phyloP scores from a whole-genome alignment of 2,888 invertebrate species.

The Leptinotarsa peninsularis region DNA sequence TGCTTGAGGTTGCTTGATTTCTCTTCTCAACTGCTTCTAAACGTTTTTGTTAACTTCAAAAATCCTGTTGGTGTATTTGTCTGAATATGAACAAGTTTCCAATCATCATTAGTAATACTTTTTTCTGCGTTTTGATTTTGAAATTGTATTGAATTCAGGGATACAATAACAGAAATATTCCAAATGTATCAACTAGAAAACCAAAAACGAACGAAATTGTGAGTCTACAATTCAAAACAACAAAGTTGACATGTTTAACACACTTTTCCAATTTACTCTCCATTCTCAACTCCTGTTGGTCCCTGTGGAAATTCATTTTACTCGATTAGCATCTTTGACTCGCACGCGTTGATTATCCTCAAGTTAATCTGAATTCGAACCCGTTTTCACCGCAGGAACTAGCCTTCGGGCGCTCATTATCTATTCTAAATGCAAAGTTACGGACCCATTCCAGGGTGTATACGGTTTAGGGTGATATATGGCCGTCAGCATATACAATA shows the following conservation, averaged over 20 bases:
- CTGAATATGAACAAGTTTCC: too few species aligned
- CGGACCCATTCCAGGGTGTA: constrained; percentile 9
- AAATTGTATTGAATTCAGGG: too few species aligned
- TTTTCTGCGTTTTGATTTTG: too few species aligned
- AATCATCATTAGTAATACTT: too few species aligned
- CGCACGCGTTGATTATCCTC: constrained; percentile 4
- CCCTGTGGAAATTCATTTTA: not conserved
- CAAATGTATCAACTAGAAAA: too few species aligned
- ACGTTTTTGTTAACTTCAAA: too few species aligned
- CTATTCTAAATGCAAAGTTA: constrained; percentile 15
- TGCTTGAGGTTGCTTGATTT: too few species aligned
- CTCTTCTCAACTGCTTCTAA: too few species aligned
- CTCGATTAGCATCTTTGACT: constrained; percentile 8
- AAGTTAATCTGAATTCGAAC: constrained; percentile 14
- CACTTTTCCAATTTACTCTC: not conserved
- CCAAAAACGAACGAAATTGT: too few species aligned
- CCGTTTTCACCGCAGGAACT: constrained; percentile 10
- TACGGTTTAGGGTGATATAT: not conserved
- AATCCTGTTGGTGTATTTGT: too few species aligned
- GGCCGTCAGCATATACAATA: not conserved
- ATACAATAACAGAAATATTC: too few species aligned
- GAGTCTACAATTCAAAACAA: too few species aligned
- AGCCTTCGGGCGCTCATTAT: constrained; percentile 4
- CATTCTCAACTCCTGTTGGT: not conserved
- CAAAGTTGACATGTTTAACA: not conserved